phyloP scores from a whole-genome alignment of 2,113 vertebrate genomes.

The Urocolius indicus region DNA sequence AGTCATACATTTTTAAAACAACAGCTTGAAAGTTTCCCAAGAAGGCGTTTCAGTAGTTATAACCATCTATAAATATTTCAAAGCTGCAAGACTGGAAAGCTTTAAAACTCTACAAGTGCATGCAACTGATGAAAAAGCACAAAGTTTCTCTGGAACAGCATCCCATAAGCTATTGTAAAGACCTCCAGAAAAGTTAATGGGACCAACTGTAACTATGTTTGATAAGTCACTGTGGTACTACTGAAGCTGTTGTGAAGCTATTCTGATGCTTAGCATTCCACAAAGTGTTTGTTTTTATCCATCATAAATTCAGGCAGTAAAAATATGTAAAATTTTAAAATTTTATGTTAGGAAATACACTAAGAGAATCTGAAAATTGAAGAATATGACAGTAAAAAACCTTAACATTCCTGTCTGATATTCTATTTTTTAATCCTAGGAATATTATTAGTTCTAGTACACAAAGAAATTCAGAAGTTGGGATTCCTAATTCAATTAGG shows the following conservation, averaged over 20 bases:
- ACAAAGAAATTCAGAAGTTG: not conserved
- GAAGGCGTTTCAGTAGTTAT: not conserved
- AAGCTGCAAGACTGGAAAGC: not conserved
- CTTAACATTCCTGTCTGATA: not conserved
- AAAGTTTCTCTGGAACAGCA: not conserved
- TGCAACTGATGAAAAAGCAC: not conserved
- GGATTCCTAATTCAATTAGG: not conserved
- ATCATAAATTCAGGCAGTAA: not conserved
- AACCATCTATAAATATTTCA: slow-evolving; percentile 12
- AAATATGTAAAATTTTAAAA: not conserved
- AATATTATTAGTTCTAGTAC: not conserved
- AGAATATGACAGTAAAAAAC: not conserved
- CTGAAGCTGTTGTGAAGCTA: not conserved
- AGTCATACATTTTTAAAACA: slow-evolving; percentile 7
- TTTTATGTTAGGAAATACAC: not conserved
- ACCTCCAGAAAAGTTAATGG: not conserved
- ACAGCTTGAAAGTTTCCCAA: not conserved
- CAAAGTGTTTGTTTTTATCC: not conserved
- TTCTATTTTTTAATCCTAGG: not conserved
- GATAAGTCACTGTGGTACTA: not conserved
- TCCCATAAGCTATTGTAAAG: not conserved
- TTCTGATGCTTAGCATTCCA: not conserved
- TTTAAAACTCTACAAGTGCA: not conserved
- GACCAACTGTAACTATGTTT: not conserved
- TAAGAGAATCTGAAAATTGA: not conserved